Conservation (phyloP, 2,888 invertebrate genomes). For the Lasioglossum marginatum region DNA sequence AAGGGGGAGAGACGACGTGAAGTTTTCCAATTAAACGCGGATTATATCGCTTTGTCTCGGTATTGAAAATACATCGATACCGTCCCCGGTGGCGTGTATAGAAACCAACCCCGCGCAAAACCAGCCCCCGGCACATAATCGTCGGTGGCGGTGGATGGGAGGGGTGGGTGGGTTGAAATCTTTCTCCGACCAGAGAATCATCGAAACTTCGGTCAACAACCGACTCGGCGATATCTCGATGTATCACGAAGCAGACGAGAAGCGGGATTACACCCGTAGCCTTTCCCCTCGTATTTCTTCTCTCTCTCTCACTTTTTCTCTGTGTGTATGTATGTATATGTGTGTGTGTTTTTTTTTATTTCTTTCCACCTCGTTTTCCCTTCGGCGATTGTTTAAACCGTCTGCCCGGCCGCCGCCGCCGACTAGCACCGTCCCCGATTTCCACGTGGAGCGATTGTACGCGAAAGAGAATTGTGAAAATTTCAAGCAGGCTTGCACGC, state of each 20-base stretch:
- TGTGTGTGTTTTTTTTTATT: slow-evolving; percentile 39
- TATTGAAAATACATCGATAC: slow-evolving; percentile 80
- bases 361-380: slow-evolving; percentile 68
- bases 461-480: slow-evolving; percentile 66
- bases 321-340: no score
- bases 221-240: slow-evolving; percentile 76
- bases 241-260: slow-evolving; percentile 72
- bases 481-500: slow-evolving; percentile 69
- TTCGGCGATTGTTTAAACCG: slow-evolving; percentile 73
- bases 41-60: slow-evolving; percentile 83
- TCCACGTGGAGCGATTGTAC: slow-evolving; percentile 64
- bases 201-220: slow-evolving; percentile 83
- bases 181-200: slow-evolving; percentile 78
- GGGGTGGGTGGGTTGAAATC: slow-evolving; percentile 71
- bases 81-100: slow-evolving; percentile 16
- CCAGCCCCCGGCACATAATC: slow-evolving; percentile 68
- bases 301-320: background rate
- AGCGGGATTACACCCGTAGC: slow-evolving; percentile 58
- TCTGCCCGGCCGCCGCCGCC: slow-evolving; percentile 48
- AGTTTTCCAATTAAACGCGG: slow-evolving; percentile 84
- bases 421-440: slow-evolving; percentile 55
- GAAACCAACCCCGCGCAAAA: slow-evolving; percentile 40
- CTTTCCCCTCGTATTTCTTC: slow-evolving; percentile 31
- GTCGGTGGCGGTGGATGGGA: slow-evolving; percentile 62
- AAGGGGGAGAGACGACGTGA: slow-evolving; percentile 73